Conservation (phyloP, 2,113 vertebrate genomes). For the Andinoacara biseriatus region DNA sequence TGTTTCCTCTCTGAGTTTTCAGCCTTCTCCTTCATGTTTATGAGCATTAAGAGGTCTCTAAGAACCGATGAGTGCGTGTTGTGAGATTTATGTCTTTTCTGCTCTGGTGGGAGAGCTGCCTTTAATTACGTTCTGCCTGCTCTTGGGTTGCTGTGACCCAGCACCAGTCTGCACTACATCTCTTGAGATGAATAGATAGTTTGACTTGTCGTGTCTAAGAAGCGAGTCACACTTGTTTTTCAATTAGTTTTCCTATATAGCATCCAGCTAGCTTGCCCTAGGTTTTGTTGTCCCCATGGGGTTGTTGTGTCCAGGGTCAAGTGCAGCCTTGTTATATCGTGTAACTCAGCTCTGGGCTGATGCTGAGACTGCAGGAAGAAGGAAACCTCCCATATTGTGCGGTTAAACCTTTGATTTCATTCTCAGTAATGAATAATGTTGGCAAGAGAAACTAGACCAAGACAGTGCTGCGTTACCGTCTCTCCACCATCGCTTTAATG, state of each 20-base stretch:
- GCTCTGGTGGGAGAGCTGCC: conserved; percentile 58
- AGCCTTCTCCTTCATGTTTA: conserved; percentile 33
- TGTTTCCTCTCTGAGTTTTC: conserved; percentile 12
- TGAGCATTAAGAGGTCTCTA: conserved; percentile 41
- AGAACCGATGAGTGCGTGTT: conserved; percentile 56
- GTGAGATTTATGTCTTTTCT: conserved; percentile 70
- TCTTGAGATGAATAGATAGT: conserved; percentile 69
- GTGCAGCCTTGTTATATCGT: conserved; percentile 18
- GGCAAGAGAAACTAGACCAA: conserved; percentile 1
- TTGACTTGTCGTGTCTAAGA: conserved; percentile 65
- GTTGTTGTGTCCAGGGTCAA: conserved; percentile 32
- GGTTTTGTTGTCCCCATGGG: conserved; percentile 25
- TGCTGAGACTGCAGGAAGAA: conserved; percentile 30
- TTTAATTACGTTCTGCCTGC: conserved; percentile 70
- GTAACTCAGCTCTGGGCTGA: conserved; percentile 13
- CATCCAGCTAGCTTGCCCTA: conserved; percentile 7
- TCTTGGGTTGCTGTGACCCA: conserved; percentile 81
- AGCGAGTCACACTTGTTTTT: conserved; percentile 43
- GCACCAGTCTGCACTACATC: conserved; percentile 52
- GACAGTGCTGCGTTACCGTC: not conserved
- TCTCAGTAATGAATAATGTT: conserved; percentile 44
- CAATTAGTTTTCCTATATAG: conserved; percentile 34
- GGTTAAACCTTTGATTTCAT: conserved; percentile 31
- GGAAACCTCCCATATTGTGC: conserved; percentile 61
- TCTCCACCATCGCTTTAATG: not conserved